Conservation (phyloP, 92 coral and sea anemone species). For the Zoanthus sansibaricus region DNA sequence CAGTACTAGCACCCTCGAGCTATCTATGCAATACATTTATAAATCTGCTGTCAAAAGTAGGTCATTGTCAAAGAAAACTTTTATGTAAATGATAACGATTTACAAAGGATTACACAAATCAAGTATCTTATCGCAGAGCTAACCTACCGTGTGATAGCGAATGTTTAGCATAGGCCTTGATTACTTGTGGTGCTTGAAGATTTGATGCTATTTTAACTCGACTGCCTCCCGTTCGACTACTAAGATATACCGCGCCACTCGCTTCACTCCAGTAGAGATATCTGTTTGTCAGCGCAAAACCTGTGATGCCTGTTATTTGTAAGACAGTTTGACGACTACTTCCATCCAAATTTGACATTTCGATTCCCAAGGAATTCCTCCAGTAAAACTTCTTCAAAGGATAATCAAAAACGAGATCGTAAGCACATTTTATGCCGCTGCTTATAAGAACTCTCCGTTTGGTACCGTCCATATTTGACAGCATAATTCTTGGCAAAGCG, state of each 20-base stretch:
- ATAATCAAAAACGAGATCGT: constrained; percentile 62
- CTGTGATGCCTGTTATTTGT: constrained; percentile 8
- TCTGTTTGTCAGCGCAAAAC: constrained; percentile 16
- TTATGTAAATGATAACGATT: too few species aligned
- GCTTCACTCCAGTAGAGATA: constrained; percentile 29
- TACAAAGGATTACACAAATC: too few species aligned
- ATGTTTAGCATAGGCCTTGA: background rate
- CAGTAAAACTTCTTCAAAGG: constrained; percentile 56
- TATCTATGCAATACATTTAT: too few species aligned
- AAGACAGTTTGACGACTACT: constrained; percentile 52
- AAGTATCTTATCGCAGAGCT: too few species aligned
- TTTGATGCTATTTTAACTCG: background rate
- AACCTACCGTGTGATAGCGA: background rate
- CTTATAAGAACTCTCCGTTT: constrained; percentile 32
- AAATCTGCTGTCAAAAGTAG: too few species aligned
- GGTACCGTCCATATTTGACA: constrained; percentile 70
- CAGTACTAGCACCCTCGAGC: too few species aligned
- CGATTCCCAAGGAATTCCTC: constrained; percentile 61
- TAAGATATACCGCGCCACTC: constrained; percentile 9
- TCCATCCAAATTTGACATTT: constrained; percentile 64
- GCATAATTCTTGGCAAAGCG: constrained; percentile 55
- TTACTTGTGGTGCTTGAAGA: background rate
- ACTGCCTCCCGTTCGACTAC: background rate
- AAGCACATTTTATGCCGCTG: constrained; percentile 49
- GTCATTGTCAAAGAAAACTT: too few species aligned